Evolutionary conservation across 2,888 invertebrate genomes (phyloP), one percentile per base, ranked within the genome.

Genomic region (Drosophila peninsularis): DNA sequence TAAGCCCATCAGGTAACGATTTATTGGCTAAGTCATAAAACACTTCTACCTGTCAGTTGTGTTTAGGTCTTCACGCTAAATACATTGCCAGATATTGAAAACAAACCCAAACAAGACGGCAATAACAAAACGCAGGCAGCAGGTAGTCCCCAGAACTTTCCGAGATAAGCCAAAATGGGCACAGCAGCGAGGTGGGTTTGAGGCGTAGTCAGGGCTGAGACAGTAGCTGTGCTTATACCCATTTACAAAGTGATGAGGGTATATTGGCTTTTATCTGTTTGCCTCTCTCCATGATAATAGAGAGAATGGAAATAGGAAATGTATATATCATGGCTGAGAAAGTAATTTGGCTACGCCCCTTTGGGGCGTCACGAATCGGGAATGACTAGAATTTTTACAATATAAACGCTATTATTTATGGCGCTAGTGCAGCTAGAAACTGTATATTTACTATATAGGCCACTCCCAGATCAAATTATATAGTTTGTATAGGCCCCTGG

Each of bases 31-130:
- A 57, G 71, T 66, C 85, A 53, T 87, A 80, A 83, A 71, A 60
- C 63, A 65, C 63, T 72, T 21, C 30, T 37, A 50, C 45, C 67
- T 87, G 75, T 69, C 64, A 94, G 60, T 49, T 55, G 19, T 61
- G 27, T 65, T 65, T 63, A 21, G 58, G 64, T 11, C 61, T 53
- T 57, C 57, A 27, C 45, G 47, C 58, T 55, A 78, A 67, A 64
- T 37, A 52, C 36, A 24, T 45, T 45, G 10, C 27, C 45, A 55
- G n/a, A 55, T 11, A 34, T 42, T 14, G 19, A 30, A 45, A 53
- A 47, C 39, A 42, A 47, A 61, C 37, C 32, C 30, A 30, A 54
- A 21, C 42, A 54, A 19, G 42, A 32, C 32, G 21, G 19, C 32
- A 41, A 44, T 5, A 42, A 14, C 10, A 57, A 67, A 60, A 2